These are phyloP conservation scores for Chouioia cunea DNA, from an alignment of 2,888 invertebrate genomes.

Conservation along the genomic window DNA sequence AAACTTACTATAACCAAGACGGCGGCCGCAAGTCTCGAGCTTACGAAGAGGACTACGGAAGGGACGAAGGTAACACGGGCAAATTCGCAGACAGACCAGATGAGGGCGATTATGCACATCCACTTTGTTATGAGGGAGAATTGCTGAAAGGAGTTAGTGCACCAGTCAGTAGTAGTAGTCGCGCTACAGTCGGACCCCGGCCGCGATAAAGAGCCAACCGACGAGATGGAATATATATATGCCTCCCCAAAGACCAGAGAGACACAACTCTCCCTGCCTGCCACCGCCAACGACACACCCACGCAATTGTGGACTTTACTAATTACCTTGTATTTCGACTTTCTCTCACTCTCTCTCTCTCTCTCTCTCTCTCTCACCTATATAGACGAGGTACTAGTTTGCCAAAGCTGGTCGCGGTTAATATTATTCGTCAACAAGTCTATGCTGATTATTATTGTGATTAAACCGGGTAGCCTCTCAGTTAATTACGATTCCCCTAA, in stretches of 20 bases:
- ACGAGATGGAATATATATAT: background rate
- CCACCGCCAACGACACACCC: constrained; percentile 33
- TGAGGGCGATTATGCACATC: constrained; percentile 53
- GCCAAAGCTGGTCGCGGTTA: constrained; percentile 50
- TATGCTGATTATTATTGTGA: constrained; percentile 53
- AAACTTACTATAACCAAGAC: too few species aligned
- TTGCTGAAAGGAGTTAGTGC: constrained; percentile 40
- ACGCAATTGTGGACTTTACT: constrained; percentile 53
- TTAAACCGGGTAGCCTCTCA: constrained; percentile 42
- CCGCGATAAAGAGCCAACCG: constrained; percentile 26
- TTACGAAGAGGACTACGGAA: too few species aligned
- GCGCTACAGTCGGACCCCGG: constrained; percentile 17
- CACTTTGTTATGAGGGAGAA: constrained; percentile 49
- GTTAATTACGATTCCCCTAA: background rate
- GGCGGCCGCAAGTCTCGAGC: too few species aligned
- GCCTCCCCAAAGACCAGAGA: constrained; percentile 5
- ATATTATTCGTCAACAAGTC: constrained; percentile 54
- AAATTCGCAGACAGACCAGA: constrained; percentile 27
- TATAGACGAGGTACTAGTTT: constrained; percentile 45
- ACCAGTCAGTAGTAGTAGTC: constrained; percentile 14
- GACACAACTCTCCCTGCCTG: constrained; percentile 1
- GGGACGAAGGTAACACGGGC: too few species aligned
- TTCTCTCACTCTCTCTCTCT: constrained; percentile 2
- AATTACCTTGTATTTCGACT: constrained; percentile 53
- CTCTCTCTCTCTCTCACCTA: too few species aligned